Base-by-base conservation (phyloP, 2,113 vertebrate species). In the Saguinus imperator region DNA sequence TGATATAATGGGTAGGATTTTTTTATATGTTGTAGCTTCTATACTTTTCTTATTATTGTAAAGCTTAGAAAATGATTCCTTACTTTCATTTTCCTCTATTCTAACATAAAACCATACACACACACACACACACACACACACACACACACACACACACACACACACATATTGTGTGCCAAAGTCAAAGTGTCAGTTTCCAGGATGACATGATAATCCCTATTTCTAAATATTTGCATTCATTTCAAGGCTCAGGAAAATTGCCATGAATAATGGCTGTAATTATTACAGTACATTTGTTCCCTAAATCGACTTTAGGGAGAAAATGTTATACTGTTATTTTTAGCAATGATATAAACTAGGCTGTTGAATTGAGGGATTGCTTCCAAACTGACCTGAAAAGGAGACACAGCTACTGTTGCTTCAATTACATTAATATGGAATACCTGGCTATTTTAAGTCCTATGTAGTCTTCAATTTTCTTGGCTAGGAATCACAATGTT, bases 231-330 rank as follows among this genome's bases (percentile, higher is more conserved):
- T 92, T 97, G 89, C 94, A 96, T 96, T 98, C 50, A 92, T 98
- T 97, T 96, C 95, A 95, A 80, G 48, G 83, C 72, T 96, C 68
- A 83, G 68, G 68, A 96, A 97, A 96, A 96, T 93, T 97, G 93
- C 52, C 93, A 96, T 88, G 94, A 98, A 96, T 97, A 97, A 97
- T 96, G 89, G 84, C 52, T 96, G 52, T 97, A 96, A 97, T 97
- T 94, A 98, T 98, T 97, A 97, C 87, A 98, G 97, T 94, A 98
- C 82, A 95, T 95, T 97, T 97, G 91, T 96, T 97, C 89, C 75
- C 76, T 96, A 95, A 96, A 95, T 97, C 11, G 29, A 96, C 80
- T 96, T 97, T 93, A 95, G 93, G 87, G 81, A 97, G 95, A 96
- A 97, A 97, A 96, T 91, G 50, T 83, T 96, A 93, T 93, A 80